Evolutionary conservation across 2,113 vertebrate species (phyloP).

Genomic region (Erinaceus europaeus): DNA sequence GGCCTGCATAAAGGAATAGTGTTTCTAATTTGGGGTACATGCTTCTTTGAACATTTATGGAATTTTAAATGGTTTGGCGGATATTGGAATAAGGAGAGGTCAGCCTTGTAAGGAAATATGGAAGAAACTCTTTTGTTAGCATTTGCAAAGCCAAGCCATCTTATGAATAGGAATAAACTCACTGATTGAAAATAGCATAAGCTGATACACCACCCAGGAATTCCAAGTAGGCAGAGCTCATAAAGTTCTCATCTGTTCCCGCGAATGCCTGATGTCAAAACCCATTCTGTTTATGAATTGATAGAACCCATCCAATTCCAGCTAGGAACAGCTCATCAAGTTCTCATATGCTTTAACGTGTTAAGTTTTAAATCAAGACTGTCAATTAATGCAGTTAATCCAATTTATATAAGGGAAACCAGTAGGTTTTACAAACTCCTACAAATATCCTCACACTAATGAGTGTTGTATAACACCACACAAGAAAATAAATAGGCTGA

Average conservation of each 20-base stretch:
- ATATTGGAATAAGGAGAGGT: slow-evolving; percentile 14
- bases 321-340: background rate
- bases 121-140: background rate
- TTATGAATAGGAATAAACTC: background rate
- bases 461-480: background rate
- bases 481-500: background rate
- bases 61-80: slow-evolving; percentile 58
- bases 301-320: background rate
- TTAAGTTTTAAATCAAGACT: background rate
- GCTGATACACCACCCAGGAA: too few relatives aligned
- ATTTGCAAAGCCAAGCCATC: background rate
- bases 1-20: slow-evolving; percentile 12
- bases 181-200: background rate
- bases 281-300: too few relatives aligned
- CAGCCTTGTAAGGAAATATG: background rate
- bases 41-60: slow-evolving; percentile 61
- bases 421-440: slow-evolving; percentile 27
- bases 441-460: background rate
- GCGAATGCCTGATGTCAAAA: background rate
- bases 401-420: background rate
- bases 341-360: background rate
- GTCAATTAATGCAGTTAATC: background rate
- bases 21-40: slow-evolving; percentile 59
- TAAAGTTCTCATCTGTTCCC: background rate
- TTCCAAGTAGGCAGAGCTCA: too few relatives aligned